Evolutionary conservation across 2,888 invertebrate genomes (phyloP).

Genomic region (Epinotia demarniana): DNA sequence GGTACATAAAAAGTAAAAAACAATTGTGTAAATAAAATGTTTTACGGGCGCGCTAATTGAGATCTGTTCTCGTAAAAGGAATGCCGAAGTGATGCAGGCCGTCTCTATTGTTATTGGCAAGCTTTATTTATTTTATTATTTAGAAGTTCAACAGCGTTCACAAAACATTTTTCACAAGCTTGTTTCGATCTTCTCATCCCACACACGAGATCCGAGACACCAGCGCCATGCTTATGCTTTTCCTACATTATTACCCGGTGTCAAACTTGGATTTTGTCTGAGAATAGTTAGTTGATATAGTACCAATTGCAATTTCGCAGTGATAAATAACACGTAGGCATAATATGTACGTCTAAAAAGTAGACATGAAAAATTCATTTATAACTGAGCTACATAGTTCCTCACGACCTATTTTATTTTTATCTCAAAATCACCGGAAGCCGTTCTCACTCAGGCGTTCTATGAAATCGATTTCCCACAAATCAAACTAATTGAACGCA

Average conservation of each 20-base stretch:
- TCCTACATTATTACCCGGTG: not conserved
- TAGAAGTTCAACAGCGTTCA: too few species aligned
- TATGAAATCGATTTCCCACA: slow-evolving; percentile 69
- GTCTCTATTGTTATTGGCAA: not conserved
- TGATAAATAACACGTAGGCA: too few species aligned
- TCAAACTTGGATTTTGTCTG: too few species aligned
- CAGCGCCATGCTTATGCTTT: not conserved
- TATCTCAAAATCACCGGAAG: slow-evolving; percentile 34
- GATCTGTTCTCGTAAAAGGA: not conserved
- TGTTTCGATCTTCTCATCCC: not conserved
- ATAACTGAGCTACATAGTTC: not conserved
- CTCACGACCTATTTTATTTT: slow-evolving; percentile 17
- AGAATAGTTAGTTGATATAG: too few species aligned
- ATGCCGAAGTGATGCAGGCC: not conserved
- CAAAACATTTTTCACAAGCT: too few species aligned
- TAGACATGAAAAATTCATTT: too few species aligned
- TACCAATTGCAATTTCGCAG: too few species aligned
- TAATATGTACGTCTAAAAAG: too few species aligned
- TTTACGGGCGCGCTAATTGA: slow-evolving; percentile 17
- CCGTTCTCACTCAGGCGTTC: slow-evolving; percentile 50
- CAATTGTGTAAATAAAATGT: slow-evolving; percentile 4
- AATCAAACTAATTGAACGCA: slow-evolving; percentile 79
- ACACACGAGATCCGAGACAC: not conserved
- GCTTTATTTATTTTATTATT: too few species aligned
- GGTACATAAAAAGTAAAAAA: not conserved